phyloP scores from a whole-genome alignment of 1,140 invertebrate species.

The Araneus ventricosus region DNA sequence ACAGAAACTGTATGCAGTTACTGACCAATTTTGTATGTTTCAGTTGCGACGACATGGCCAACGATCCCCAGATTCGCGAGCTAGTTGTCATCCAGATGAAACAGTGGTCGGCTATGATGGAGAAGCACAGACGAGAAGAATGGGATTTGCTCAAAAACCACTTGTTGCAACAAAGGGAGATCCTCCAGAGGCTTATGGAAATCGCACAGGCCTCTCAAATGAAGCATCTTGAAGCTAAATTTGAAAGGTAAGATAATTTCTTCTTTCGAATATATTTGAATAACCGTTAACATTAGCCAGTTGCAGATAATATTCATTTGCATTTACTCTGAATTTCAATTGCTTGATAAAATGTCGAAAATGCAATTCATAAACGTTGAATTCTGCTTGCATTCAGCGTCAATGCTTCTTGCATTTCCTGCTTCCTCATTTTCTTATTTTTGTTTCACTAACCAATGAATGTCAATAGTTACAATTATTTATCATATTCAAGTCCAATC shows the following conservation, averaged over 20 bases:
- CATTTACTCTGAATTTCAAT: no score
- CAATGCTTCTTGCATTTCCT: no score
- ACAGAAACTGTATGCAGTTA: not conserved
- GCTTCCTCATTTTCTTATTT: no score
- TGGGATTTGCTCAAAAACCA: slow-evolving; percentile 91
- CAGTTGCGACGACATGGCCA: slow-evolving; percentile 88
- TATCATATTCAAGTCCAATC: no score
- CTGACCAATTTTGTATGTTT: slow-evolving; percentile 78
- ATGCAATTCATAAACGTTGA: no score
- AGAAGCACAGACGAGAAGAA: slow-evolving; percentile 93
- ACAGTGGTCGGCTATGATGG: slow-evolving; percentile 96
- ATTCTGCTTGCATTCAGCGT: no score
- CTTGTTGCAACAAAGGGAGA: slow-evolving; percentile 91
- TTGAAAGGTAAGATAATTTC: slow-evolving; percentile 86
- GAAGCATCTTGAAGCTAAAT: slow-evolving; percentile 92
- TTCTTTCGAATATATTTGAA: not conserved
- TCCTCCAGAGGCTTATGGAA: slow-evolving; percentile 92
- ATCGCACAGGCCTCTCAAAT: slow-evolving; percentile 91
- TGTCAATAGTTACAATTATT: no score
- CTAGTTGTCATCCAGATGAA: slow-evolving; percentile 93
- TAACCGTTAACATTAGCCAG: no score
- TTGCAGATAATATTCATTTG: no score
- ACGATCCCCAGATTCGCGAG: slow-evolving; percentile 89
- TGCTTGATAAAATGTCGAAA: no score
- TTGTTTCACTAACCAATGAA: no score